Evolutionary conservation across 1,140 invertebrate genomes (phyloP), one percentile per base, ranked within the genome.

Genomic region (Drosophila willistoni): DNA sequence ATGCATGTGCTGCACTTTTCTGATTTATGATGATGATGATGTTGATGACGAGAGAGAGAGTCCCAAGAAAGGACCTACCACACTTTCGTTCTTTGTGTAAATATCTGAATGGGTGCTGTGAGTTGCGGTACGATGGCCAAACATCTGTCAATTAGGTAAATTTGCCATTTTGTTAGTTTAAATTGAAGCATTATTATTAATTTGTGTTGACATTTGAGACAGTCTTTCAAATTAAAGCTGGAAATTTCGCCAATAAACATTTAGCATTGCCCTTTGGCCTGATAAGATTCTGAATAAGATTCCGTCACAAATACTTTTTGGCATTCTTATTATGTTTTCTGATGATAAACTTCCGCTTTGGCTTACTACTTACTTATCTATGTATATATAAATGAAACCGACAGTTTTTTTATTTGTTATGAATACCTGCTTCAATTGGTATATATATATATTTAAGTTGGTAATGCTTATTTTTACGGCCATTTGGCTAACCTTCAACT

Each of bases 21-120:
- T 89, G 83, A 87, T 87, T 87, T 87, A 87, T 87, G 84, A 71
- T 77, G 76, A 87, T 86, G 73, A 79, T 75, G 68, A 71, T 71
- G 29, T 29, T 29, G 77, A 79, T 76, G 76, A 81, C 63, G 72
- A 29, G 29, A 29, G 6, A 29, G 25, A 29, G 29, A 29, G 29
- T 29, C 29, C 29, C 29, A 29, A 22, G 14, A 47, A 47, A 7
- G 3, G 9, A 47, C 10, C 7, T 47, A 19, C 14, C 14, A 9
- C 44, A 47, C 14, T 47, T 44, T 29, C 42, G 5, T 42, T 42
- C 41, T 42, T 42, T 42, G 41, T n/a, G 41, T 42, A n/a, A 42
- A 14, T 9, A 47, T 29, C 44, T 17, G 9, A 47, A 47, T 9
- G 44, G 17, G 17, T 51, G 17, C 44, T 4, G 9, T 51, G 9